Evolutionary conservation across 2,113 vertebrate genomes (phyloP).

Genomic region (Benitochromis conjunctus): DNA sequence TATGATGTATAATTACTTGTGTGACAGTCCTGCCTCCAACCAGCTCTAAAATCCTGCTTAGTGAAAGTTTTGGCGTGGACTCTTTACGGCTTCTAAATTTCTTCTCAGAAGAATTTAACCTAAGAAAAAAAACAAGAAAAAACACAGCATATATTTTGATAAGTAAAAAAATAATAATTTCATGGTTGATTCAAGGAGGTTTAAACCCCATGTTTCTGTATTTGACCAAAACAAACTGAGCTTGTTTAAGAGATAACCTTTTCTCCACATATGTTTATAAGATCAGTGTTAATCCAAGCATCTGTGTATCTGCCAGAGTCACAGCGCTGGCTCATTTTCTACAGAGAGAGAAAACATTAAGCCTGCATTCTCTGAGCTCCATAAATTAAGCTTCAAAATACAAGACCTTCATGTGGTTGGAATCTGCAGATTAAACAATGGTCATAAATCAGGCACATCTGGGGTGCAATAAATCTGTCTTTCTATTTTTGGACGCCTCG

Average conservation of each 20-base stretch:
- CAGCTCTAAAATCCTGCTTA: conserved; percentile 4
- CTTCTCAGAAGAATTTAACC: conserved; percentile 1
- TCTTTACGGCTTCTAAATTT: background rate
- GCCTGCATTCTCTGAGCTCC: conserved; percentile 49
- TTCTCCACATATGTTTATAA: conserved; percentile 51
- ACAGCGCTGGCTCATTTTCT: conserved; percentile 44
- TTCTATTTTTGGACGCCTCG: conserved; percentile 50
- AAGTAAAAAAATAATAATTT: background rate
- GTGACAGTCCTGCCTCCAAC: conserved; percentile 13
- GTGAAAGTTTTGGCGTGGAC: background rate
- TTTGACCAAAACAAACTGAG: background rate
- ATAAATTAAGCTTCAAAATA: conserved; percentile 60
- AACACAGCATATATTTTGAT: background rate
- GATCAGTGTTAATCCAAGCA: conserved; percentile 57
- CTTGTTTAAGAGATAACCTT: conserved; percentile 36
- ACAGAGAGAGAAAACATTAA: conserved; percentile 49
- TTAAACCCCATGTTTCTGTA: background rate
- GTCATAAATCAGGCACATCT: conserved; percentile 64
- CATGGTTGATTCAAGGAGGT: background rate
- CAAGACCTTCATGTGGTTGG: conserved; percentile 65
- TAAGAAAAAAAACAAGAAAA: background rate
- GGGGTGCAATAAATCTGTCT: conserved; percentile 55
- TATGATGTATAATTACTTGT: conserved; percentile 51
- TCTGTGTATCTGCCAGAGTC: conserved; percentile 47
- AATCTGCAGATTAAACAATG: conserved; percentile 72